Conservation (phyloP, 2,797 vertebrate species). For the Austrolebias charrua region DNA sequence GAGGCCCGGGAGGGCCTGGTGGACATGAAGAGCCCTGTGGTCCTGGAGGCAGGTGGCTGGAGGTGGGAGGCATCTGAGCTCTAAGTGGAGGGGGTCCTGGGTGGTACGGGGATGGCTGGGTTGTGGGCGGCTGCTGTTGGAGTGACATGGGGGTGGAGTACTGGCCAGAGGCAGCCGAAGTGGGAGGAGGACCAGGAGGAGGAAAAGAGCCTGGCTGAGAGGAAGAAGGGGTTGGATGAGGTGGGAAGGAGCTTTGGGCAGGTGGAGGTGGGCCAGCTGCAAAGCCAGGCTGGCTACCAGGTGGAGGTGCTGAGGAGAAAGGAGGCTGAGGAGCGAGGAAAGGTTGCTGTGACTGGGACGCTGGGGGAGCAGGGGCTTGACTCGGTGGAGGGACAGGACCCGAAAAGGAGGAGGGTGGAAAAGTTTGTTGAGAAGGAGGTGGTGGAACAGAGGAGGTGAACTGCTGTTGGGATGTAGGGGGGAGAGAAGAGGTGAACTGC, state of each 20-base stretch:
- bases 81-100: conserved; percentile 79
- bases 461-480: conserved; percentile 76
- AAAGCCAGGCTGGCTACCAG: conserved; percentile 63
- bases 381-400: conserved; percentile 47
- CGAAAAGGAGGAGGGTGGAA: conserved; percentile 72
- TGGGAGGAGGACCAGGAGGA: conserved; percentile 75
- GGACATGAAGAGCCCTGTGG: conserved; percentile 76
- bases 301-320: conserved; percentile 73
- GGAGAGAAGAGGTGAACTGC: conserved; percentile 66
- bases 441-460: conserved; percentile 71
- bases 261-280: conserved; percentile 58
- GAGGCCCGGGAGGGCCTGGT: conserved; percentile 73
- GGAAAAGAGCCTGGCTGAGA: conserved; percentile 72
- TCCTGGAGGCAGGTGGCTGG: conserved; percentile 86
- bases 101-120: conserved; percentile 77
- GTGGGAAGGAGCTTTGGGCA: conserved; percentile 59
- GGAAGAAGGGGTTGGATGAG: conserved; percentile 68
- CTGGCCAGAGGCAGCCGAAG: conserved; percentile 70
- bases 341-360: conserved; percentile 63
- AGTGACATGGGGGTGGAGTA: conserved; percentile 74
- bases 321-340: conserved; percentile 55
- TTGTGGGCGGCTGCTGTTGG: conserved; percentile 67
- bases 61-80: conserved; percentile 80
- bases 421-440: conserved; percentile 72
- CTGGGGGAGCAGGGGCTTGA: conserved; percentile 59